Evolutionary conservation across 2,888 invertebrate genomes (phyloP), one percentile per base, ranked within the genome.

Genomic region (Euplagia quadripunctaria): DNA sequence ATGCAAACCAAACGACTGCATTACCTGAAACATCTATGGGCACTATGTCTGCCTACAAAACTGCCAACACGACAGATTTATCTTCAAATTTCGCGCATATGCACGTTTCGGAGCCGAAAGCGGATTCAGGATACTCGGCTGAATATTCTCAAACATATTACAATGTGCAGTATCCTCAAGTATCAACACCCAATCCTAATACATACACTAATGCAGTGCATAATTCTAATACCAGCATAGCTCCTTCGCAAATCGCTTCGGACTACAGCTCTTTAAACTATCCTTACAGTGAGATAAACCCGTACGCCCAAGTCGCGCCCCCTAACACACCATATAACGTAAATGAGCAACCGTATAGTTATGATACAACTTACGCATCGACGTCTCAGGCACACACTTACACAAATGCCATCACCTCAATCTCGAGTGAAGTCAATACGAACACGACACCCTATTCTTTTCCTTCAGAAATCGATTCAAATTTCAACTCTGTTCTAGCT

Each of bases 71-170:
- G 67, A 74, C 81, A 0, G 94, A 95, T 42, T 85, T 95, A 77
- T 90, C 85, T 72, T 80, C 90, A 0, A 93, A 89, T 70, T 94
- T 96, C 75, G 89, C 92, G 0, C 92, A 94, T 74, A 93, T 96
- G 94, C 93, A 94, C 52, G 86, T 95, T 1, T 79, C 90, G 0
- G 87, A 70, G 0, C 87, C 89, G 0, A 93, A 93, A 79, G 74
- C 88, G 0, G 92, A 92, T 6, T 81, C 88, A 42, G 85, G 82
- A 46, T 90, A 86, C 70, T 86, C 85, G 0, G 80, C 85, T 0
- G 94, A 94, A 69, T 94, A 94, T 76, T 89, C 93, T 0, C 92
- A 95, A 70, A 94, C 93, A 1, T 94, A 89, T 79, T 94, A 94
- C 82, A 93, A 86, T 72, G 88, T 90, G 3, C 93, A 94, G 68